phyloP scores from a whole-genome alignment of 1,140 invertebrate genomes.

The Listronotus bonariensis region DNA sequence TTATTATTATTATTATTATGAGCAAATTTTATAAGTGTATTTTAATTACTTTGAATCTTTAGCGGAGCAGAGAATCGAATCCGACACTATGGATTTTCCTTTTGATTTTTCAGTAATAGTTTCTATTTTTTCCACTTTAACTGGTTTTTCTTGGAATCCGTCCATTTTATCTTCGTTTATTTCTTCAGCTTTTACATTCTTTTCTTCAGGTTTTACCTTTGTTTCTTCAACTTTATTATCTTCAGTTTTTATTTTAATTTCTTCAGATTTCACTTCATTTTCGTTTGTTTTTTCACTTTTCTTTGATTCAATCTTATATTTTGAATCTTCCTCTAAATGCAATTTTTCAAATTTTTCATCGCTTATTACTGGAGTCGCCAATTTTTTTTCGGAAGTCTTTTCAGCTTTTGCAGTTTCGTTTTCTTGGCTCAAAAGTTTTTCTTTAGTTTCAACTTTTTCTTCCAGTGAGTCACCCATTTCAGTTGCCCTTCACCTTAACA shows the following conservation, averaged over 20 bases:
- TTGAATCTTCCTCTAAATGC: background rate
- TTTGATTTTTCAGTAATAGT: background rate
- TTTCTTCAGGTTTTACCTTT: background rate
- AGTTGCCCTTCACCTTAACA: background rate
- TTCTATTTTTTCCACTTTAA: no score
- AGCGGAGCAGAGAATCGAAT: background rate
- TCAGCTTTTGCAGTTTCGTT: background rate
- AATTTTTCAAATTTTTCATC: conserved; percentile 21
- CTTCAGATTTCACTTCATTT: background rate
- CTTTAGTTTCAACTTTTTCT: background rate
- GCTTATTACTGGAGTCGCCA: background rate
- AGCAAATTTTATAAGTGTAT: no score
- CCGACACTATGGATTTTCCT: background rate
- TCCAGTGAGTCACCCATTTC: background rate
- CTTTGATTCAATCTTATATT: background rate
- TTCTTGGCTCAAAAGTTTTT: background rate
- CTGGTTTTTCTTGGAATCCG: no score
- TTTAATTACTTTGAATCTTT: background rate
- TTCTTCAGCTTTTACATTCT: background rate
- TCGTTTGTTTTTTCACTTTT: background rate
- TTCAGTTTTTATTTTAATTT: background rate
- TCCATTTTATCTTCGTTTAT: background rate
- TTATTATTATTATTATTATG: no score
- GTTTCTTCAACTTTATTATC: background rate
- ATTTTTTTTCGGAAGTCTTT: conserved; percentile 4